Conservation (phyloP, 2,797 vertebrate genomes). For the Pelodytes ibericus region DNA sequence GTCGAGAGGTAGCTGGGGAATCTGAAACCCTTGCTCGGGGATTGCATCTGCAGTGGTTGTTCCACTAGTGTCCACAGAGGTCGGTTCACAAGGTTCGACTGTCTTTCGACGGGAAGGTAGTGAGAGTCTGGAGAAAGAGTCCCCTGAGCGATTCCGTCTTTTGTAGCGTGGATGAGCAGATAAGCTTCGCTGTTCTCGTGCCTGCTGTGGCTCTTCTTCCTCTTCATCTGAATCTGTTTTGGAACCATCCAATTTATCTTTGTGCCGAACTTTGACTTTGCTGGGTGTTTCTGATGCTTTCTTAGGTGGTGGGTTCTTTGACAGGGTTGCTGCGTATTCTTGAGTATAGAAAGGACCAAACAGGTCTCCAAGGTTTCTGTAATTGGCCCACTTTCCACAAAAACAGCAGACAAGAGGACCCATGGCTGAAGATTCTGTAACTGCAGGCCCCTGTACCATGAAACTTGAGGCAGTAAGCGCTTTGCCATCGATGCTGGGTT, state of each 20-base stretch:
- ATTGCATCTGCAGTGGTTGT: conserved; percentile 75
- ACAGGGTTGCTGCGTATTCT: conserved; percentile 91
- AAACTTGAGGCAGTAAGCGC: conserved; percentile 88
- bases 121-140: conserved; percentile 79
- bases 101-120: conserved; percentile 89
- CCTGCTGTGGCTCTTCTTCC: conserved; percentile 70
- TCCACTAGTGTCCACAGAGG: conserved; percentile 74
- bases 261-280: conserved; percentile 81
- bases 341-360: conserved; percentile 97
- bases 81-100: conserved; percentile 73
- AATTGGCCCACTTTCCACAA: conserved; percentile 98
- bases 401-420: conserved; percentile 95
- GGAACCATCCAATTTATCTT: conserved; percentile 77
- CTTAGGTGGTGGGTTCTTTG: conserved; percentile 91
- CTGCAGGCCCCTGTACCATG: conserved; percentile 89
- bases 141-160: conserved; percentile 93
- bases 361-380: conserved; percentile 96
- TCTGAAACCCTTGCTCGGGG: conserved; percentile 87
- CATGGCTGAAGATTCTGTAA: conserved; percentile 87
- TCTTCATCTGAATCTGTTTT: conserved; percentile 78
- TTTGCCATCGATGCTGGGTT: conserved; percentile 83
- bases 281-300: conserved; percentile 75
- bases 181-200: conserved; percentile 80
- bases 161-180: conserved; percentile 96
- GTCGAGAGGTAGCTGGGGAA: conserved; percentile 98